These are phyloP conservation scores for Pterocles orientalis DNA, from an alignment of 2,113 vertebrate genomes.

Conservation along the genomic window DNA sequence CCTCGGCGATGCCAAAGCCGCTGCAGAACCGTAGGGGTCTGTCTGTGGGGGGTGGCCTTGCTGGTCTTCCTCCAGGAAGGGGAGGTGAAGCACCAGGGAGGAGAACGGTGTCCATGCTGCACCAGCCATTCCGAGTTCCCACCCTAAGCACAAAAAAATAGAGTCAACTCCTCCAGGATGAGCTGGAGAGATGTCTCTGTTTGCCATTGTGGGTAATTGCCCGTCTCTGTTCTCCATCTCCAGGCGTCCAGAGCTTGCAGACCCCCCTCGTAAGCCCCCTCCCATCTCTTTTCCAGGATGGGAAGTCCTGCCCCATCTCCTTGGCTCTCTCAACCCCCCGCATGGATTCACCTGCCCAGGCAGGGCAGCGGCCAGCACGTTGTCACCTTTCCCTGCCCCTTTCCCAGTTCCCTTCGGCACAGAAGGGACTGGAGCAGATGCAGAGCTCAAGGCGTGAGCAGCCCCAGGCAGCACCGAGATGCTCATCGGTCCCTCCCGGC, in stretches of 20 bases:
- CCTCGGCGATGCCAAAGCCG: neutral
- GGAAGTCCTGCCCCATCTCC: neutral
- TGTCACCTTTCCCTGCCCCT: neutral
- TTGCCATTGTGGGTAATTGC: fast-evolving
- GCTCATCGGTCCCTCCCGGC: neutral
- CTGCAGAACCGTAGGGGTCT: fast-evolving
- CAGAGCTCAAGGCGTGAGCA: neutral
- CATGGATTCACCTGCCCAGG: no score
- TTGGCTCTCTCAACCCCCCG: neutral
- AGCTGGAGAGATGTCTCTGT: neutral
- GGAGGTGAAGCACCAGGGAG: neutral
- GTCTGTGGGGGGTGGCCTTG: neutral
- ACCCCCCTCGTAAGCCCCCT: neutral
- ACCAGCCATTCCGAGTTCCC: fast-evolving
- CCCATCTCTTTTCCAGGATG: neutral
- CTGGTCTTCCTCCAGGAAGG: neutral
- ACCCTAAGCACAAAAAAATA: fast-evolving
- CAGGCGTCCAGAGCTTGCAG: fast-evolving
- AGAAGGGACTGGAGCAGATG: neutral
- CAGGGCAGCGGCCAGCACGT: neutral
- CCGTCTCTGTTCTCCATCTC: neutral
- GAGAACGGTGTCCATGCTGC: fast-evolving
- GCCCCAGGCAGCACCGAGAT: fast-evolving
- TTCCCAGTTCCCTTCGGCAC: fast-evolving
- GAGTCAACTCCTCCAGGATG: neutral